Percentiles rank a stretch among this genome's conserved stretches.
Conservation (phyloP, 1,140 invertebrate genomes). For the Cydia amplana region DNA sequence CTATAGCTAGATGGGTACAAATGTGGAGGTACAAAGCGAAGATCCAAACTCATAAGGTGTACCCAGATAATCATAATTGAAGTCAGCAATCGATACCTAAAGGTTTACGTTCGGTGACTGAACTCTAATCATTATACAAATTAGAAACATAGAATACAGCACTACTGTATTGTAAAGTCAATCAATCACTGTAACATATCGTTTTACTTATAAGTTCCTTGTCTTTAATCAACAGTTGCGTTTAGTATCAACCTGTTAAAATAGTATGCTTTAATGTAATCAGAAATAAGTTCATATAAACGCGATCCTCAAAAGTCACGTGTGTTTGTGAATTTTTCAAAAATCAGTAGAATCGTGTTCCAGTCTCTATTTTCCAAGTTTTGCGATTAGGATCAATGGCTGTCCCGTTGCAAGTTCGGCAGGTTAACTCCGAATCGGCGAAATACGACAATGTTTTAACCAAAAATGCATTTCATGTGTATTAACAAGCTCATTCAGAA, state of each 20-base stretch:
- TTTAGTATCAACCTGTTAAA: no score
- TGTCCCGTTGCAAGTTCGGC: background rate
- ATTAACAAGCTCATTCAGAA: background rate
- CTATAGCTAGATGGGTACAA: conserved; percentile 5
- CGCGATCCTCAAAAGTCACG: no score
- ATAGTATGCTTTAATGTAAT: no score
- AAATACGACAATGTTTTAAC: background rate
- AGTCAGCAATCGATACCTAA: background rate
- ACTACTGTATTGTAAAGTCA: background rate
- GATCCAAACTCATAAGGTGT: background rate
- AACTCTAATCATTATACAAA: conserved; percentile 3
- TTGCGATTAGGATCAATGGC: no score
- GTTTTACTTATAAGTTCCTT: background rate
- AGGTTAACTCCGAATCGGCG: background rate
- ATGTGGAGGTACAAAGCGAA: background rate
- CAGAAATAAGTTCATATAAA: no score
- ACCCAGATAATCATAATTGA: conserved; percentile 9
- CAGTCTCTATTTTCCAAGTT: no score
- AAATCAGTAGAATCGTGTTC: no score
- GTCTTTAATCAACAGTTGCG: no score
- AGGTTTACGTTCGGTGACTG: conserved; percentile 18
- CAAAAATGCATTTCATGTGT: background rate
- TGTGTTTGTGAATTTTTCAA: no score
- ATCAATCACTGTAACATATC: background rate
- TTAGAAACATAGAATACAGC: background rate